A percentile compares a stretch with the other conserved stretches of the same genome.
phyloP scores from a whole-genome alignment of 2,113 vertebrate species.

The Cervus canadensis region DNA sequence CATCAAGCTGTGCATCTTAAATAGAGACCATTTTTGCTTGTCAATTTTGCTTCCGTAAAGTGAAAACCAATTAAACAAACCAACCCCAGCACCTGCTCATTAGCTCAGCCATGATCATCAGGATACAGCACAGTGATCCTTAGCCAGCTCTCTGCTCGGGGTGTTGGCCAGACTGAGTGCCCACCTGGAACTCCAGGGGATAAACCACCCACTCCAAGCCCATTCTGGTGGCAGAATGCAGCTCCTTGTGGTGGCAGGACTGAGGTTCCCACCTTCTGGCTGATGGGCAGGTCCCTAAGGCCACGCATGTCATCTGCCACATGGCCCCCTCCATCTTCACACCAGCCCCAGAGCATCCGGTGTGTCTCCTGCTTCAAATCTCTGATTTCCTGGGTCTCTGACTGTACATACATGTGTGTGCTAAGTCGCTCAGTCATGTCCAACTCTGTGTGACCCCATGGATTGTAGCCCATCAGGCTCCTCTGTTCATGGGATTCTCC shows the following conservation, averaged over 20 bases:
- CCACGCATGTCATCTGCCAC: background rate
- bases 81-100: background rate
- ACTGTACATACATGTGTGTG: accelerated
- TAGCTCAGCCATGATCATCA: background rate
- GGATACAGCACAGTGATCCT: background rate
- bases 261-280: background rate
- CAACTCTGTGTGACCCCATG: background rate
- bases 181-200: background rate
- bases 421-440: background rate
- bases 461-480: background rate
- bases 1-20: background rate
- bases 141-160: background rate
- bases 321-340: background rate
- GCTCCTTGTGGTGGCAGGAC: background rate
- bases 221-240: background rate
- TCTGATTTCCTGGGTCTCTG: background rate
- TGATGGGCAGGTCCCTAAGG: background rate
- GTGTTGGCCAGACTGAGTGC: background rate
- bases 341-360: background rate
- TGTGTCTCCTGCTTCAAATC: background rate
- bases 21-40: background rate
- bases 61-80: background rate
- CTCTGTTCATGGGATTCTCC: background rate
- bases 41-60: background rate
- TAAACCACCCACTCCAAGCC: background rate